These are phyloP conservation scores for Aphodius granarius DNA, from an alignment of 2,888 invertebrate species.

Conservation along the genomic window DNA sequence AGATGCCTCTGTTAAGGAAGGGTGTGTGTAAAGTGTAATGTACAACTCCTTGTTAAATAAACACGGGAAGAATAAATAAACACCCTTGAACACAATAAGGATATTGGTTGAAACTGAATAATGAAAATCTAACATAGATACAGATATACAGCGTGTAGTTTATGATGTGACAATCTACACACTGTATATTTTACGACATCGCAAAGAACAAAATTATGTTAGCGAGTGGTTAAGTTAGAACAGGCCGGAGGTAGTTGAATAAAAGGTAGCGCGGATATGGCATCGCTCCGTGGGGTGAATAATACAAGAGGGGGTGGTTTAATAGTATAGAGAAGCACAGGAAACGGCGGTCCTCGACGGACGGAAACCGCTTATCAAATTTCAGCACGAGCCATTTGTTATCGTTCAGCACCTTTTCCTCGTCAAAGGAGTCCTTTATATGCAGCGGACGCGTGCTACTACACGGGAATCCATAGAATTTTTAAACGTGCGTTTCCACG, in stretches of 20 bases:
- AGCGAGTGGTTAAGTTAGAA: neutral
- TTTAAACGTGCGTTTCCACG: neutral
- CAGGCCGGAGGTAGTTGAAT: neutral
- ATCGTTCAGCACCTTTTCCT: neutral
- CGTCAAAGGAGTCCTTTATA: neutral
- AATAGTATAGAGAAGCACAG: too few species aligned
- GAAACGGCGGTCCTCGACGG: neutral
- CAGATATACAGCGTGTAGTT: too few species aligned
- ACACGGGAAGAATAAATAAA: neutral
- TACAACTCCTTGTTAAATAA: neutral
- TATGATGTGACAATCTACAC: neutral
- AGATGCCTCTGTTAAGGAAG: too few species aligned
- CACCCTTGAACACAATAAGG: neutral
- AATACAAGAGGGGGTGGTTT: neutral
- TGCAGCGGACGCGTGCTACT: neutral
- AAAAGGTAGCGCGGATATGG: neutral
- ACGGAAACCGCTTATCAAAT: conserved; percentile 12
- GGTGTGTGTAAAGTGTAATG: too few species aligned
- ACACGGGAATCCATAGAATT: neutral
- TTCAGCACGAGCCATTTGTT: conserved; percentile 4
- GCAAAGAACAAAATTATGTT: neutral
- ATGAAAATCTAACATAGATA: too few species aligned
- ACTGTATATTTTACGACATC: neutral
- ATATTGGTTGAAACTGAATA: neutral
- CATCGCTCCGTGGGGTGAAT: neutral